Conservation (phyloP, 2,888 invertebrate genomes). For the Drosophila mayaguana region DNA sequence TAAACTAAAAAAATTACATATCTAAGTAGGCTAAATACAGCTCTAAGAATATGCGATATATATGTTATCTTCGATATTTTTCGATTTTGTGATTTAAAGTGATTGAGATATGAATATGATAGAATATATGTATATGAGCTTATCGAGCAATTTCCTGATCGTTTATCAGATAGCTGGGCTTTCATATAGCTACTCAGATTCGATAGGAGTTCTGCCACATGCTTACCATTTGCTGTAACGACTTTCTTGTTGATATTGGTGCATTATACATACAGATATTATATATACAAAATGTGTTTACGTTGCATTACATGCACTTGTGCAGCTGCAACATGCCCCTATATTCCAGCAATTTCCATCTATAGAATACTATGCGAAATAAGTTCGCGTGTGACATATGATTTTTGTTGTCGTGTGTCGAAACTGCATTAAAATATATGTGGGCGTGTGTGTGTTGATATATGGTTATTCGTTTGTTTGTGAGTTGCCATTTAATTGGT, state of each 20-base stretch:
- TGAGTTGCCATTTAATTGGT: constrained; percentile 66
- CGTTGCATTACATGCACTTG: not conserved
- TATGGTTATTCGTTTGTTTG: constrained; percentile 26
- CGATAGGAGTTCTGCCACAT: too few species aligned
- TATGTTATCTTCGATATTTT: too few species aligned
- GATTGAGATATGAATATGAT: too few species aligned
- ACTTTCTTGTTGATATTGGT: not conserved
- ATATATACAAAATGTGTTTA: not conserved
- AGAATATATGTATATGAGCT: too few species aligned
- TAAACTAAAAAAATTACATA: too few species aligned
- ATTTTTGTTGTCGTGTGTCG: constrained; percentile 34
- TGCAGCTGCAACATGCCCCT: constrained; percentile 6
- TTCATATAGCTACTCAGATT: too few species aligned
- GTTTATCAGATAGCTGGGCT: too few species aligned
- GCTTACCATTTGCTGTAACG: too few species aligned
- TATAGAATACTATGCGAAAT: not conserved
- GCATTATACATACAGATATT: not conserved
- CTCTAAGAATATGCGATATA: too few species aligned
- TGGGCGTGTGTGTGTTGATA: constrained; percentile 16
- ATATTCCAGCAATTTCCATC: not conserved
- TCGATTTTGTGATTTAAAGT: too few species aligned
- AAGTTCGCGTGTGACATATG: constrained; percentile 24
- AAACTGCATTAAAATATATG: constrained; percentile 11
- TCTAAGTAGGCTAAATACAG: too few species aligned
- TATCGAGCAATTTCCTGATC: too few species aligned